Percentiles rank a stretch among this genome's conserved stretches.
These are phyloP conservation scores for Buathra laborator DNA, from an alignment of 2,888 invertebrate genomes.

Conservation along the genomic window DNA sequence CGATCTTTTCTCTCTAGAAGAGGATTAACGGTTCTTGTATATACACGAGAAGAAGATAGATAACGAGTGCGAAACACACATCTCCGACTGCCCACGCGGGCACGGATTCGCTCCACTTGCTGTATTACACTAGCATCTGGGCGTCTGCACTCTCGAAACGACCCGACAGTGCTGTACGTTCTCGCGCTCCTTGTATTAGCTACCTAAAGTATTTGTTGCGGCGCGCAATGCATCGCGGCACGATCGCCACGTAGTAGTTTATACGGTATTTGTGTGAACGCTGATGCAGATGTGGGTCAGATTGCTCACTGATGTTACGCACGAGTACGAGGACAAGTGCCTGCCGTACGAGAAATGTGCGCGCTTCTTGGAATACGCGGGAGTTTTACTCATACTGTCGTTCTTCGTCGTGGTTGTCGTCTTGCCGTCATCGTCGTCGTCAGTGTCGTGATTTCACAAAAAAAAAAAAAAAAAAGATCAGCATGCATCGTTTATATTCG, in stretches of 20 bases:
- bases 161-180: conserved; percentile 52
- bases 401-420: conserved; percentile 43
- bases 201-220: conserved; percentile 44
- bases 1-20: neutral
- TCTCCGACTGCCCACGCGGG: conserved; percentile 24
- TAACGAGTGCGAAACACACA: conserved; percentile 36
- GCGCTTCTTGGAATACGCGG: conserved; percentile 64
- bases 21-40: neutral
- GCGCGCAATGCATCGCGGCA: conserved; percentile 44
- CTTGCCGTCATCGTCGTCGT: conserved; percentile 33
- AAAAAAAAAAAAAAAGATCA: neutral
- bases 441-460: conserved; percentile 52
- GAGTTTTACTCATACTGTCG: conserved; percentile 44
- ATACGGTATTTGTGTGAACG: conserved; percentile 61
- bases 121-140: conserved; percentile 79
- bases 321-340: conserved; percentile 61
- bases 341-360: conserved; percentile 56
- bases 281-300: conserved; percentile 80
- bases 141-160: conserved; percentile 56
- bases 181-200: conserved; percentile 43
- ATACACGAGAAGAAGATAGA: conserved; percentile 25
- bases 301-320: conserved; percentile 74
- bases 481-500: conserved; percentile 32
- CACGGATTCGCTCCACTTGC: conserved; percentile 77
- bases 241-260: conserved; percentile 21